Conservation (phyloP, 2,888 invertebrate genomes). For the Ellobium chinense region DNA sequence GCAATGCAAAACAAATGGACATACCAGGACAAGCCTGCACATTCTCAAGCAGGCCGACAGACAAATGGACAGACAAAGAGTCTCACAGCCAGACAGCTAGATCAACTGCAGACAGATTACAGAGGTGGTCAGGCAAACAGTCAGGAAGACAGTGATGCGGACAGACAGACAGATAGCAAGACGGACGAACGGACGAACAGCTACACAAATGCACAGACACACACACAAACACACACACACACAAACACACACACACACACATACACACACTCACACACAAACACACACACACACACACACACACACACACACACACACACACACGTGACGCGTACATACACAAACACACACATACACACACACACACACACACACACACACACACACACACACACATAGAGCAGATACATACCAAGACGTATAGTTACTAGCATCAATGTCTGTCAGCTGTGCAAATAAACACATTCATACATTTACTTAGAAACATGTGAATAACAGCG, state of each 20-base stretch:
- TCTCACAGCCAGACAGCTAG: no score
- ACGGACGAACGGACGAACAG: not conserved
- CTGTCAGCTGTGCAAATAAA: no score
- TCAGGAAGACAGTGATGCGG: not conserved
- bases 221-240: not conserved
- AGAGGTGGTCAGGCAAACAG: no score
- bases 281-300: not conserved
- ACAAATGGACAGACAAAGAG: no score
- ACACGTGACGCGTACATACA: not conserved
- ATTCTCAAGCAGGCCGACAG: no score
- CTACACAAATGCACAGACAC: not conserved
- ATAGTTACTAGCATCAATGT: no score
- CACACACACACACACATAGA: not conserved
- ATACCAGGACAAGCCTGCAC: no score
- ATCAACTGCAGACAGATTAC: no score
- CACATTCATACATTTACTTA: no score
- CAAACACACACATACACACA: constrained; percentile 2
- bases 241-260: not conserved
- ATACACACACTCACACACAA: not conserved
- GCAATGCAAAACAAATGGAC: no score
- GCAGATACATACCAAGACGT: no score
- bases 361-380: constrained; percentile 6
- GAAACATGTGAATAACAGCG: no score
- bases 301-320: constrained; percentile 11
- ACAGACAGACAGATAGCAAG: not conserved